Base-by-base conservation (phyloP, 2,113 vertebrate genomes). In the Xyrauchen texanus region DNA sequence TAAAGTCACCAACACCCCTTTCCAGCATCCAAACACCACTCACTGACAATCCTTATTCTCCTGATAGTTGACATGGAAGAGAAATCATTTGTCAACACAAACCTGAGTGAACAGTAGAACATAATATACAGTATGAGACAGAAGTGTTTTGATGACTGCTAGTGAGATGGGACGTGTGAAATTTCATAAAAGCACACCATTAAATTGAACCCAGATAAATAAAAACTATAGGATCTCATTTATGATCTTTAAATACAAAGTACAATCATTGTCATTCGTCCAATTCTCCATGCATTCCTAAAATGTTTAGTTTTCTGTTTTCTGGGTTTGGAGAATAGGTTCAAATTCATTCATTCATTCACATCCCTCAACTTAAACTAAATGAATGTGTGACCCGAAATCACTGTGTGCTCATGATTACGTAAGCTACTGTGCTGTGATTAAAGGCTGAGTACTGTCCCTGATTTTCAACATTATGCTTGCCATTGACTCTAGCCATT, bases 41-140 rank as follows among this genome's bases (percentile, higher is more conserved):
- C 15, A 80, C 58, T 69, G 34, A 70, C 55, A 72, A 21, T 78
- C 69, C 61, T 52, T 51, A 70, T 76, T 67, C 65, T 68, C 55
- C 68, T 76, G 44, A 66, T 57, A 42, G 64, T 52, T n/a, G 58
- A 64, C 15, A 58, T 76, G 76, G 75, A 84, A 83, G 72, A 76
- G 75, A 83, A 77, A 61, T 47, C 42, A 72, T 47, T 46, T 21
- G 55, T 71, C 53, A 68, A 71, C 78, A 76, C 55, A 83, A 81
- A 85, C 81, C 80, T 81, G 74, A 83, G 79, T 87, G 81, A 80
- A 67, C 75, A 78, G 57, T 75, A 77, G 34, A 78, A 57, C 68
- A 73, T 45, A 63, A 62, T 71, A 70, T 63, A 72, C 65, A 65
- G 55, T 68, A 49, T 68, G 71, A 74, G 44, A 65, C 53, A 69